Percentiles rank a stretch among this genome's conserved stretches.
These are phyloP conservation scores for Trisateles emortualis DNA, from an alignment of 2,888 invertebrate genomes.

Conservation along the genomic window DNA sequence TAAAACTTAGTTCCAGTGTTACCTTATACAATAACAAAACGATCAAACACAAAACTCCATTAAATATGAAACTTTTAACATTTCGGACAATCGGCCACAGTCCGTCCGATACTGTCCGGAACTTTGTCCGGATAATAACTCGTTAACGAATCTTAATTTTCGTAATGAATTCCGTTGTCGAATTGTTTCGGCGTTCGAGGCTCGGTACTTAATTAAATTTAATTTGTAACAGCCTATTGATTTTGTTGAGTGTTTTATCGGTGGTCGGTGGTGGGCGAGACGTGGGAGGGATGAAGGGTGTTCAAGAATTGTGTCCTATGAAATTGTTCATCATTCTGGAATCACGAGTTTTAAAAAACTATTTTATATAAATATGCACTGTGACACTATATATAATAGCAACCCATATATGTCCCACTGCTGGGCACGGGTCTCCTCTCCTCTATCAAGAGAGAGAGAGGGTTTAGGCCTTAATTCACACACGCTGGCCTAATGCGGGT, in stretches of 20 bases:
- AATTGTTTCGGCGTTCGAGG: slow-evolving; percentile 45
- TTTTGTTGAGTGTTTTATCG: slow-evolving; percentile 39
- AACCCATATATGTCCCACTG: too few relatives aligned
- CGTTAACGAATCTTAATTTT: slow-evolving; percentile 54
- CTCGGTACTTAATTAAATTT: slow-evolving; percentile 51
- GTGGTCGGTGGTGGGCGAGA: background rate
- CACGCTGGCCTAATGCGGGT: too few relatives aligned
- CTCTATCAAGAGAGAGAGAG: too few relatives aligned
- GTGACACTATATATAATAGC: too few relatives aligned
- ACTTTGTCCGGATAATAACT: slow-evolving; percentile 42
- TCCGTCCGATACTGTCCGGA: slow-evolving; percentile 11
- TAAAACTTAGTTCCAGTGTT: background rate
- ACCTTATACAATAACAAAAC: background rate
- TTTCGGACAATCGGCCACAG: slow-evolving; percentile 14
- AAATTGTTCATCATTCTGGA: slow-evolving; percentile 15
- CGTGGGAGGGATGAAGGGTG: background rate
- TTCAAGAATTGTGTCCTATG: slow-evolving; percentile 8
- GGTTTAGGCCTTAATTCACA: too few relatives aligned
- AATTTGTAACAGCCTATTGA: slow-evolving; percentile 45
- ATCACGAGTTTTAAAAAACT: background rate
- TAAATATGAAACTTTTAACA: slow-evolving; percentile 11
- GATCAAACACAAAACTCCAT: slow-evolving; percentile 2
- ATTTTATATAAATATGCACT: background rate
- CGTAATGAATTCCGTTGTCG: slow-evolving; percentile 49
- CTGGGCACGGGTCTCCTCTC: too few relatives aligned